Evolutionary conservation across 2,888 invertebrate genomes (phyloP).

Genomic region (Phanerotoma sp.): DNA sequence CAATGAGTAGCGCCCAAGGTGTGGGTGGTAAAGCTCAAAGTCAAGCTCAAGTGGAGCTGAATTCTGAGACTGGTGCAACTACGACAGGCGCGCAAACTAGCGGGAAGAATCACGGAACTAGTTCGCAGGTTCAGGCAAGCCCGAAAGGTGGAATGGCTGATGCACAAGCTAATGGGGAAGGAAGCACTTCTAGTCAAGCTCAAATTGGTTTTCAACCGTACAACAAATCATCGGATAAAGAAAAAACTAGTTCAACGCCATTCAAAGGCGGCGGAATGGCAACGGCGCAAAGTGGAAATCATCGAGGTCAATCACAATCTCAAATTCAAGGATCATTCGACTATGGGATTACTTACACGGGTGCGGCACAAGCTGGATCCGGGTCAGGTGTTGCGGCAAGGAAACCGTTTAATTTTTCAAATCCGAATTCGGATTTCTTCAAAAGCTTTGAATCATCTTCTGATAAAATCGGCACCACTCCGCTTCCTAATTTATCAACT

Average conservation of each 20-base stretch:
- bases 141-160: constrained; percentile 82
- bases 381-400: constrained; percentile 59
- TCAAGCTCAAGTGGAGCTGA: constrained; percentile 75
- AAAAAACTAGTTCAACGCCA: constrained; percentile 60
- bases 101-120: constrained; percentile 75
- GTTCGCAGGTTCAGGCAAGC: constrained; percentile 78
- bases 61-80: constrained; percentile 75
- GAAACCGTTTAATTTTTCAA: constrained; percentile 50
- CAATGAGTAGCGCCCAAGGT: constrained; percentile 75
- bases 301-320: constrained; percentile 78
- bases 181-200: constrained; percentile 84
- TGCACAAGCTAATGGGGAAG: constrained; percentile 81
- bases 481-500: too few species aligned
- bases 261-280: constrained; percentile 77
- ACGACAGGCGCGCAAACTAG: constrained; percentile 75
- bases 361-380: constrained; percentile 81
- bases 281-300: constrained; percentile 74
- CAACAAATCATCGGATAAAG: constrained; percentile 60
- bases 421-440: constrained; percentile 43
- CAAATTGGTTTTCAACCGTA: constrained; percentile 84
- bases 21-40: constrained; percentile 73
- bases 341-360: constrained; percentile 74
- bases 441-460: constrained; percentile 42
- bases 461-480: too few species aligned
- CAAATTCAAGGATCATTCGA: constrained; percentile 81